Percentiles rank a stretch among this genome's conserved stretches.
These are phyloP conservation scores for Spilosoma lubricipeda DNA, from an alignment of 2,888 invertebrate genomes.

Conservation along the genomic window DNA sequence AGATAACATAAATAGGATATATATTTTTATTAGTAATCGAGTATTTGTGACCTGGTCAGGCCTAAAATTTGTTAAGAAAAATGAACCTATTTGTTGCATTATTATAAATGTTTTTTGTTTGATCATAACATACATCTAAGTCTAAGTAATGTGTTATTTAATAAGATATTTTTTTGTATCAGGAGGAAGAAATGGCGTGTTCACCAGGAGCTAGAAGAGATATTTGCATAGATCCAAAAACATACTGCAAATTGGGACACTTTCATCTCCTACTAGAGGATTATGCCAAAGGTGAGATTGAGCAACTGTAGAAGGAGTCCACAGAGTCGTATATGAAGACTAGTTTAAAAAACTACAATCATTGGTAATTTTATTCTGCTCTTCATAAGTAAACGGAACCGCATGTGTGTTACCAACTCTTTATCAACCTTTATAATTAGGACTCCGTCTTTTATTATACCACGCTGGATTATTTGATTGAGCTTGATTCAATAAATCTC, in stretches of 20 bases:
- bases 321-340: background rate
- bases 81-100: background rate
- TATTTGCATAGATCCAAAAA: constrained; percentile 94
- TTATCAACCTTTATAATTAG: no score
- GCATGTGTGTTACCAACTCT: no score
- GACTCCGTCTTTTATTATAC: no score
- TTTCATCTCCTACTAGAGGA: constrained; percentile 97
- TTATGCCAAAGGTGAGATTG: constrained; percentile 93
- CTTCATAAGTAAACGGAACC: no score
- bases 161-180: constrained; percentile 21
- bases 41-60: no score
- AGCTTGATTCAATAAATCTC: no score
- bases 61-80: no score
- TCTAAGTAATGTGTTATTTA: background rate
- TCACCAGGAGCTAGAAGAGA: constrained; percentile 85
- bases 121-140: background rate
- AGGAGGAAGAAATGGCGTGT: constrained; percentile 82
- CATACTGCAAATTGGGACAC: constrained; percentile 98
- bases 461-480: no score
- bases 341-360: background rate
- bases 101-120: background rate
- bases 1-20: no score
- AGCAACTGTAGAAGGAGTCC: background rate
- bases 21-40: no score
- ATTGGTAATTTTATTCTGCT: background rate